Evolutionary conservation across 2,797 vertebrate genomes (phyloP).

Genomic region (Gymnoscopelus microlampas): DNA sequence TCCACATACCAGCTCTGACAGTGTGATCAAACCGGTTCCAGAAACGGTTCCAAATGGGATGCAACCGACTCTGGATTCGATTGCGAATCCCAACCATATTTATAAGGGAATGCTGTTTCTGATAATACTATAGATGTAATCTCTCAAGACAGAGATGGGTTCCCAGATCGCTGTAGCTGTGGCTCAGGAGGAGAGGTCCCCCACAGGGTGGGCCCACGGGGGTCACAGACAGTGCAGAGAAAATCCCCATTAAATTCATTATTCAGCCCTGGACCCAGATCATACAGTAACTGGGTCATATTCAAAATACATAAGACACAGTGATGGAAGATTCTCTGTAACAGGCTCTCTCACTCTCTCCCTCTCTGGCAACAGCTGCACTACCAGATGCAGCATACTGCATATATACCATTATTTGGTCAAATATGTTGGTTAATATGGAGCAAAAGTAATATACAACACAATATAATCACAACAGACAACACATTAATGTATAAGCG

Average conservation of each 20-base stretch:
- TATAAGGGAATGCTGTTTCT: no score
- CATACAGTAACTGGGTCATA: neutral
- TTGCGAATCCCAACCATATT: no score
- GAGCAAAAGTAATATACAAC: slow-evolving; percentile 39
- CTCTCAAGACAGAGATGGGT: no score
- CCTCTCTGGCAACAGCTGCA: neutral
- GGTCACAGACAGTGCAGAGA: slow-evolving; percentile 20
- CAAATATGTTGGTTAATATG: neutral
- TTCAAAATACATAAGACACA: slow-evolving; percentile 6
- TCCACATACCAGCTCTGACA: no score
- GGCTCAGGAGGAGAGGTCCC: no score
- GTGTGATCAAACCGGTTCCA: no score
- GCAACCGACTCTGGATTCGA: no score
- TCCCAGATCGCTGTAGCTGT: no score
- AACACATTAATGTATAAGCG: no score
- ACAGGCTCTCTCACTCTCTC: neutral
- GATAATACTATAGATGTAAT: no score
- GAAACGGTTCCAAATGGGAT: no score
- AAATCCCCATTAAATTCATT: neutral
- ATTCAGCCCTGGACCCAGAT: neutral
- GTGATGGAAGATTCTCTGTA: neutral
- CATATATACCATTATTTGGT: slow-evolving; percentile 33
- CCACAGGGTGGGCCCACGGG: neutral
- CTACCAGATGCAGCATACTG: slow-evolving; percentile 25
- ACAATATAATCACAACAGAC: slow-evolving; percentile 16